Percentiles rank a stretch among this genome's conserved stretches.
phyloP scores from a whole-genome alignment of 2,113 vertebrate species.

The Eupsittula cactorum region DNA sequence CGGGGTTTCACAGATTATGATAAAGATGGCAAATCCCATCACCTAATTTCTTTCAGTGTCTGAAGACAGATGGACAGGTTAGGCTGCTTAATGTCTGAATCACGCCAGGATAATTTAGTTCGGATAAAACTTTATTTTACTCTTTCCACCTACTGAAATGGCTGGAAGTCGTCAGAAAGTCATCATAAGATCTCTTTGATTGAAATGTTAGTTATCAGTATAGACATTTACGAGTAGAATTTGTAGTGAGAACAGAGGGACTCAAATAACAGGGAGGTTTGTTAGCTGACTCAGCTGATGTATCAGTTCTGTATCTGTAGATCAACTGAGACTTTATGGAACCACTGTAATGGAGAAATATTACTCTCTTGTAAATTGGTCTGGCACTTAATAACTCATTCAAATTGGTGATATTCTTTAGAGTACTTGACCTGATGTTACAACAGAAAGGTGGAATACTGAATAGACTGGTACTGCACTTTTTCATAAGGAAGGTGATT shows the following conservation, averaged over 20 bases:
- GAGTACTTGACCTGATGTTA: neutral
- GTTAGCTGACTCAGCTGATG: neutral
- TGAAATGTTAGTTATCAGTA: neutral
- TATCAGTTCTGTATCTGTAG: neutral
- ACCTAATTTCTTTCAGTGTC: neutral
- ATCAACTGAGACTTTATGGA: neutral
- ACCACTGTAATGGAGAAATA: neutral
- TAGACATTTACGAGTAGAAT: neutral
- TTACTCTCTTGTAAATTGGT: neutral
- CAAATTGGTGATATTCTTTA: neutral
- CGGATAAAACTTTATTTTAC: neutral
- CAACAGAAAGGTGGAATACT: neutral
- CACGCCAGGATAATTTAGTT: neutral
- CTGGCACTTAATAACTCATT: neutral
- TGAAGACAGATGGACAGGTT: neutral
- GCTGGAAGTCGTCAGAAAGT: neutral
- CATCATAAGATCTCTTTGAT: neutral
- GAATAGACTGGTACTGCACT: neutral
- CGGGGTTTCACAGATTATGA: neutral
- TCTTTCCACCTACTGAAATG: neutral
- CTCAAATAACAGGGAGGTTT: fast-evolving
- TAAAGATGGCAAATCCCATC: neutral
- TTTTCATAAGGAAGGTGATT: neutral
- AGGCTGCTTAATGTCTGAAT: neutral
- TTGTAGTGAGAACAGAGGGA: neutral